Evolutionary conservation across 2,888 invertebrate genomes (phyloP).

Genomic region (Myopa tessellatipennis): DNA sequence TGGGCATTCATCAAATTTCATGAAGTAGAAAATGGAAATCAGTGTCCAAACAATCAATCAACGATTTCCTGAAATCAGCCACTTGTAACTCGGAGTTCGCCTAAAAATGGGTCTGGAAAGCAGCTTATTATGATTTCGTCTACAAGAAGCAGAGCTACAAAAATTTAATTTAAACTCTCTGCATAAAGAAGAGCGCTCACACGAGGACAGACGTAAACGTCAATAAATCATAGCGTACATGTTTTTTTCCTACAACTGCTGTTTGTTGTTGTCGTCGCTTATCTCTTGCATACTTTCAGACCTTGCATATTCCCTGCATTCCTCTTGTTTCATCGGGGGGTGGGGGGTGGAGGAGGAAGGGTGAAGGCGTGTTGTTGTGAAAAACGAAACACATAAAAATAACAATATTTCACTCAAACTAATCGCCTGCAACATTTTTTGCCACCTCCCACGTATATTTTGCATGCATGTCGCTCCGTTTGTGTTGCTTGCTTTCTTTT

Average conservation of each 20-base stretch:
- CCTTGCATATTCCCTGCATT: background rate
- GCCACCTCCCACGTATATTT: background rate
- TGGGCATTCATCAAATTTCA: background rate
- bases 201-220: background rate
- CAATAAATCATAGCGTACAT: conserved; percentile 21
- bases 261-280: conserved; percentile 3
- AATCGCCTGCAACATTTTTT: conserved; percentile 27
- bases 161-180: background rate
- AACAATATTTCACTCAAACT: conserved; percentile 37
- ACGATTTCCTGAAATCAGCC: background rate
- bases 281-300: conserved; percentile 28
- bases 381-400: conserved; percentile 19
- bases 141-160: too few relatives aligned
- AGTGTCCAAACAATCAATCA: background rate
- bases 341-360: too few relatives aligned
- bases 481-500: background rate
- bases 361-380: too few relatives aligned
- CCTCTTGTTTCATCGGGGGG: background rate
- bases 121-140: background rate
- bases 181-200: background rate
- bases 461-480: background rate
- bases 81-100: background rate
- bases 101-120: background rate
- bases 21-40: background rate
- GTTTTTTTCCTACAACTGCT: background rate